Conservation (phyloP, 2,797 vertebrate genomes). For the Coendou prehensilis region DNA sequence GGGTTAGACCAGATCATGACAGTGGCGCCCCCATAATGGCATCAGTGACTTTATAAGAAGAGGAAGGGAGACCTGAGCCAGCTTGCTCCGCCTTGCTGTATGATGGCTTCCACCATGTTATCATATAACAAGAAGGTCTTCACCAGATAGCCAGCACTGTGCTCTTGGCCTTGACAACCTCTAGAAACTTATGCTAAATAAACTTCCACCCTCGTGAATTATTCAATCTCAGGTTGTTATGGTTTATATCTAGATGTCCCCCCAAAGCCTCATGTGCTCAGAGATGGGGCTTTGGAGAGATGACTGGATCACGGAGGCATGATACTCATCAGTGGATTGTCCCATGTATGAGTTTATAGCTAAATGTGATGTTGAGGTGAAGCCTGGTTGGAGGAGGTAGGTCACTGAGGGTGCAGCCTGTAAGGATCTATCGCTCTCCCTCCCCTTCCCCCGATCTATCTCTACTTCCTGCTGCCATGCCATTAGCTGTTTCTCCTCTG, state of each 20-base stretch:
- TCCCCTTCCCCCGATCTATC: not conserved
- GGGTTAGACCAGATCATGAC: not conserved
- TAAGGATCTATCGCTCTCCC: not conserved
- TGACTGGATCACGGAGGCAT: not conserved
- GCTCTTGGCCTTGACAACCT: not conserved
- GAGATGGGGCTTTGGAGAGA: not conserved
- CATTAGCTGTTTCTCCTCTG: not conserved
- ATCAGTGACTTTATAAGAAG: not conserved
- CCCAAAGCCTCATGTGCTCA: not conserved
- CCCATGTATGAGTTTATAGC: not conserved
- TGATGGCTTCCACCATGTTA: not conserved
- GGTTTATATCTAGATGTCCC: not conserved
- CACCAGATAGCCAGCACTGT: not conserved
- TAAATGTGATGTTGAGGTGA: not conserved
- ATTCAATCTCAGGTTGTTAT: not conserved
- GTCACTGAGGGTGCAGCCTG: not conserved
- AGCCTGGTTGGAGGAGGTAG: not conserved
- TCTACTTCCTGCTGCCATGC: not conserved
- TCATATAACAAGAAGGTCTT: not conserved
- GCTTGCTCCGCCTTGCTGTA: not conserved
- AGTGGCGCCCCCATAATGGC: not conserved
- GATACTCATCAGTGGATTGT: not conserved
- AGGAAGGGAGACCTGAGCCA: not conserved
- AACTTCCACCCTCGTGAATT: not conserved
- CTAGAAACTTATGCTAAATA: not conserved